A percentile compares a stretch with the other conserved stretches of the same genome.
Evolutionary conservation across 1,140 invertebrate genomes (phyloP).

Genomic region (Drosophila ironensis): DNA sequence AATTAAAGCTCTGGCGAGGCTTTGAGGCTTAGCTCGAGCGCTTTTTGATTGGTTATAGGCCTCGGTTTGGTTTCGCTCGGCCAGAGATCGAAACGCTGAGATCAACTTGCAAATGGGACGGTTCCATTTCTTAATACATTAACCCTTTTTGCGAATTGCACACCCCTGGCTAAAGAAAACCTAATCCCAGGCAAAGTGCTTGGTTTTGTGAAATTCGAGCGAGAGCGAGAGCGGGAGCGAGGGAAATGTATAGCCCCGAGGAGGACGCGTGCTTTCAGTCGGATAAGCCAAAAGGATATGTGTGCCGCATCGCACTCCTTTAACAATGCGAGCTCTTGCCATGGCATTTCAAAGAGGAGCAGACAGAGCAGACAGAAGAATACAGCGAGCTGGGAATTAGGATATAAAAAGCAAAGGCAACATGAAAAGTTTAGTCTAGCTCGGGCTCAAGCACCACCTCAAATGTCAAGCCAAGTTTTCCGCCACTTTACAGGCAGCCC

Average conservation of each 20-base stretch:
- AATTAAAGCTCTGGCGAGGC: constrained; percentile 73
- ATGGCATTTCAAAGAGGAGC: constrained; percentile 19
- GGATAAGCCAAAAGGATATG: constrained; percentile 66
- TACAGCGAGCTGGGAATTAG: constrained; percentile 16
- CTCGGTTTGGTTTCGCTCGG: constrained; percentile 7
- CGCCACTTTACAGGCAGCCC: background rate
- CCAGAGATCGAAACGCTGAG: background rate
- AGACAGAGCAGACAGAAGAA: constrained; percentile 25
- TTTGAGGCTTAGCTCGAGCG: constrained; percentile 49
- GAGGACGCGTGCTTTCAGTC: constrained; percentile 37
- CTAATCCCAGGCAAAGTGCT: constrained; percentile 66
- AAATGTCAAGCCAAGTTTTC: constrained; percentile 42
- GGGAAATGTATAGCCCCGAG: constrained; percentile 51
- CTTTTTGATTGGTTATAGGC: constrained; percentile 7
- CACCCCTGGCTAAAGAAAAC: constrained; percentile 29
- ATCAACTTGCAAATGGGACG: constrained; percentile 1
- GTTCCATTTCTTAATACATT: constrained; percentile 51
- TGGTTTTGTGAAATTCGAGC: constrained; percentile 55
- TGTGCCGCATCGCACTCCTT: constrained; percentile 6
- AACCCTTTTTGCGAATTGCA: constrained; percentile 16
- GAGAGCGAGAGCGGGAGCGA: too few species aligned
- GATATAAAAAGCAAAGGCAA: constrained; percentile 24
- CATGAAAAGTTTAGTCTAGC: constrained; percentile 35
- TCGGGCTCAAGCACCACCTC: constrained; percentile 31
- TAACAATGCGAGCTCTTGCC: constrained; percentile 37